Evolutionary conservation across 1,140 invertebrate genomes (phyloP).

Genomic region (Pygmarrhopalites habei): DNA sequence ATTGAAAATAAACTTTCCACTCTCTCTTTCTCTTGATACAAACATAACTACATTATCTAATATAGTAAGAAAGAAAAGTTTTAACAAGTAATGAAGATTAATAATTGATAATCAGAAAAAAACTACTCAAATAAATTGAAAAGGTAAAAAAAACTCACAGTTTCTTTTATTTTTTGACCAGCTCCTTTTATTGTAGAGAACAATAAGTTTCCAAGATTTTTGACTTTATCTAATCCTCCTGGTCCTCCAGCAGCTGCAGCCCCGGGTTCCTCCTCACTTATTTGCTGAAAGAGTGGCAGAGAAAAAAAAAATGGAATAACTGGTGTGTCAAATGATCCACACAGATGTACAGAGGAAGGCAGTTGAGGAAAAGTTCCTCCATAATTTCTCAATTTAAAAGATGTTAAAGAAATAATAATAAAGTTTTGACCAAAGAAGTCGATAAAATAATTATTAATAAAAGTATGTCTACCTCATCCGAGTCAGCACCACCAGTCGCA

Average conservation of each 20-base stretch:
- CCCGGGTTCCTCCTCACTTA: constrained; percentile 1
- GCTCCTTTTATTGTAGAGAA: constrained; percentile 71
- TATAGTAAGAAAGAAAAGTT: too few species aligned
- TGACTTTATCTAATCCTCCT: constrained; percentile 59
- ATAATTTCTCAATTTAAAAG: neutral
- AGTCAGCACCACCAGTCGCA: constrained; percentile 77
- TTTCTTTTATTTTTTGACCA: constrained; percentile 88
- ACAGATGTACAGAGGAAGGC: neutral
- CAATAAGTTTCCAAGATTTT: constrained; percentile 74
- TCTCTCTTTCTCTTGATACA: too few species aligned
- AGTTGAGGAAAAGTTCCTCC: neutral
- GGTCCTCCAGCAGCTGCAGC: constrained; percentile 41
- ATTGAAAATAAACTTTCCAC: too few species aligned
- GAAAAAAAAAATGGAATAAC: neutral
- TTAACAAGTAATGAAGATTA: too few species aligned
- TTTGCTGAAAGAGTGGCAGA: neutral
- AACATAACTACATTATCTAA: too few species aligned
- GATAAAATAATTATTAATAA: neutral
- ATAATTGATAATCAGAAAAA: too few species aligned
- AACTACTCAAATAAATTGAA: too few species aligned
- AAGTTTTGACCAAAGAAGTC: neutral
- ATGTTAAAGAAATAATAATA: neutral
- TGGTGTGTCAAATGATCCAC: neutral
- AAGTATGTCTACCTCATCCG: constrained; percentile 44
- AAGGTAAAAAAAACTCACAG: too few species aligned